Base-by-base conservation (phyloP, 2,888 invertebrate species). In the Eurytoma californica region DNA sequence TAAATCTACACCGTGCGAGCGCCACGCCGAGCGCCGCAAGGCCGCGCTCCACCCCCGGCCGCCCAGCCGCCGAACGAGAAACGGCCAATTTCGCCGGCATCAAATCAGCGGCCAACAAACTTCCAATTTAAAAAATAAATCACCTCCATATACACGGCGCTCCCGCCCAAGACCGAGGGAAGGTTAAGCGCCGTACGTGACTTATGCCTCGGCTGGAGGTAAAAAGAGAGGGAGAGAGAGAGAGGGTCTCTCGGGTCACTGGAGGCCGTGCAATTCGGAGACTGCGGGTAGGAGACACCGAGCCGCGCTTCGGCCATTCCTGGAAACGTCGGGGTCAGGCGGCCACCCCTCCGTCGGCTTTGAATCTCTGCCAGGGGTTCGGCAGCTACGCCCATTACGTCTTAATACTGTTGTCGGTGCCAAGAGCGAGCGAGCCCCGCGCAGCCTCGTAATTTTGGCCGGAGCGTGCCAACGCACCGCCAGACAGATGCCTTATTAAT, bases 91-190 rank as follows among this genome's bases (percentile, higher is more conserved):
- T 20, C 70, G 20, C 51, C n/a, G 57, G 28, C 51, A 69, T 76
- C 76, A 63, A 76, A 69, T 69, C 76, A 69, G 76, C 49, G 77
- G 77, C 77, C 77, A 77, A 77, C 70, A 70, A 66, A 77, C 65
- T 68, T 63, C 68, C 78, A 78, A 78, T 78, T 78, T 78, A 63
- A 78, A 73, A 68, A 72, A 73, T 78, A 78, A 73, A 78, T 78
- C 73, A 73, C 63, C 18, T 5, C 47, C 69, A 39, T 39, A 39
- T 39, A 39, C 39, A 39, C 39, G 39, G 9, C 39, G 39, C 39
- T 0, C 39, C 39, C 39, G 0, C 39, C 39, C 39, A 39, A 39
- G 39, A 39, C 39, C 39, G 39, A 39, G 39, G 39, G 39, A 39
- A 39, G 39, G 39, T 39, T 39, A 39, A 39, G 39, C 39, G 39